Evolutionary conservation across 2,888 invertebrate species (phyloP).

Genomic region (Limulus polyphemus): DNA sequence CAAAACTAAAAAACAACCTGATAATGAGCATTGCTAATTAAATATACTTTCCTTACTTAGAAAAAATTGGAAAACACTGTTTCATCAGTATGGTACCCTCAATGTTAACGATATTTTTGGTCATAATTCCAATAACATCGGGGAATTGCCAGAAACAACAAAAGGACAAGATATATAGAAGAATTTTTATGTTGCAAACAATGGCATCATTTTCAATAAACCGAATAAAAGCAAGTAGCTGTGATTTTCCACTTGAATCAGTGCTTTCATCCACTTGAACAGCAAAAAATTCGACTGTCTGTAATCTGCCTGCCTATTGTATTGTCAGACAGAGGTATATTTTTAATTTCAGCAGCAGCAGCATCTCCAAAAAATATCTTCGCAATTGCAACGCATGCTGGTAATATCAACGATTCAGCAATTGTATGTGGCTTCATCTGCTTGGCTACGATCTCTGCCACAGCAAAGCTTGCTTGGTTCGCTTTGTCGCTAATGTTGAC

Average conservation of each 20-base stretch:
- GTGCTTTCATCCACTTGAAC: not conserved
- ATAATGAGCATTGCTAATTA: too few species aligned
- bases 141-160: too few species aligned
- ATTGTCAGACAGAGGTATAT: constrained; percentile 3
- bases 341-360: not conserved
- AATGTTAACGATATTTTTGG: too few species aligned
- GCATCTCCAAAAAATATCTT: constrained; percentile 1
- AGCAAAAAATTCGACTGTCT: not conserved
- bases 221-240: not conserved
- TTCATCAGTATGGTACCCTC: too few species aligned
- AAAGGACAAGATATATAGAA: too few species aligned
- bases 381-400: not conserved
- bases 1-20: too few species aligned
- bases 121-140: too few species aligned
- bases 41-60: too few species aligned
- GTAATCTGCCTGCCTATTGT: not conserved
- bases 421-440: constrained; percentile 1
- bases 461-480: constrained; percentile 1
- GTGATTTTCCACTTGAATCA: not conserved
- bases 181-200: too few species aligned
- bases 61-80: too few species aligned
- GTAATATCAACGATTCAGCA: constrained; percentile 1
- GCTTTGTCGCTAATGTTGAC: not conserved
- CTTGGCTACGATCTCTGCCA: constrained; percentile 2
- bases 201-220: not conserved